Evolutionary conservation across 2,797 vertebrate species (phyloP), one percentile per base, ranked within the genome.

Genomic region (Odontamblyopus rebecca): DNA sequence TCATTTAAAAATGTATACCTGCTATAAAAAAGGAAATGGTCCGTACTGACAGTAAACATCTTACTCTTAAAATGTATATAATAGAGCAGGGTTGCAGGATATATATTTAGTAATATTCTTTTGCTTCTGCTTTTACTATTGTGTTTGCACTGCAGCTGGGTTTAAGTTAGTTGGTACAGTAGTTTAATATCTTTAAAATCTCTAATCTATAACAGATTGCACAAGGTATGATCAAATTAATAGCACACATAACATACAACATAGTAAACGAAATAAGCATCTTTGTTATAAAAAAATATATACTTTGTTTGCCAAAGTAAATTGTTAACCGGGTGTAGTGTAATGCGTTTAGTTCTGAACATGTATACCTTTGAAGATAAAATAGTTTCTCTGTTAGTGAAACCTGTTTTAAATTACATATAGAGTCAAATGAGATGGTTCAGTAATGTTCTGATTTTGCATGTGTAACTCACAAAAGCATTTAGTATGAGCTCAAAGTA

Each of bases 401-500:
- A 74, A 71, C 54, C 67, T 3, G 75, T 82, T 73, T 64, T n/a
- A 48, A 38, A 27, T 26, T 63, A 74, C 81, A 71, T 71, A 71
- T 73, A 54, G 35, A 81, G 74, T 74, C 51, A 79, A 81, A 87
- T 80, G 60, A 72, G 70, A 71, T 76, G 66, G 26, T 78, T 85
- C 74, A 82, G 71, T 83, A 71, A 26, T 82, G 75, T 88, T 78
- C 75, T 53, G 9, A 23, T 82, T 83, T 84, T 80, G 81, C 78
- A 71, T 83, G 82, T 81, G 54, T 84, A 88, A 87, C 87, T 74
- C 80, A 74, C 83, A 79, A 61, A 77, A 72, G 81, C 81, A 83
- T 89, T 85, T 88, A 87, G 85, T 85, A 51, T 77, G n/a, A 72
- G 85, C 88, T 89, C 87, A 88, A 86, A 90, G 86, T 89, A 78